phyloP scores from a whole-genome alignment of 2,113 vertebrate genomes.

The Isurus oxyrinchus region DNA sequence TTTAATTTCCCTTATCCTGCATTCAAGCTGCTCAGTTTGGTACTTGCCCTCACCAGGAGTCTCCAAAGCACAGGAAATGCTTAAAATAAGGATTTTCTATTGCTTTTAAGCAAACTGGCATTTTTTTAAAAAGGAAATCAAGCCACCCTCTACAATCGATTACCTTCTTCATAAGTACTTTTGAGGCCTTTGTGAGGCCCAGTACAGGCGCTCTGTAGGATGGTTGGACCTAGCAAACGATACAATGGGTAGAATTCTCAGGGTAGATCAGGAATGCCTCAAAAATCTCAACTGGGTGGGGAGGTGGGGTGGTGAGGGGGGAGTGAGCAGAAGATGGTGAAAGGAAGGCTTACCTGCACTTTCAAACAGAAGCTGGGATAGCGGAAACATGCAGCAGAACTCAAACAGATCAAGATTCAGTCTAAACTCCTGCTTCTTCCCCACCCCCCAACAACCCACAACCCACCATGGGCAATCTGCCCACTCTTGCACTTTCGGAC shows the following conservation, averaged over 20 bases:
- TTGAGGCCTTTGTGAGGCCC: neutral
- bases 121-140: neutral
- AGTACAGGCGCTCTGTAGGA: neutral
- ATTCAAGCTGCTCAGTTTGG: neutral
- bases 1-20: neutral
- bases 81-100: neutral
- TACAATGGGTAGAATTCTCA: neutral
- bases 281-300: neutral
- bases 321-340: neutral
- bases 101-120: neutral
- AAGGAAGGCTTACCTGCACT: too few relatives aligned
- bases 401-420: neutral
- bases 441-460: too few relatives aligned
- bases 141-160: neutral
- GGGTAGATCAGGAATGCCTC: neutral
- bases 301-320: neutral
- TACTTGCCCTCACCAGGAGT: neutral
- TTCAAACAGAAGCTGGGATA: neutral
- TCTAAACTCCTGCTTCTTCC: neutral
- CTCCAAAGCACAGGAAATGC: neutral
- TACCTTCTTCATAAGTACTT: neutral
- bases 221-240: too few relatives aligned
- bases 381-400: neutral
- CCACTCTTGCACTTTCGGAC: neutral
- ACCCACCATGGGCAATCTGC: neutral